Evolutionary conservation across 2,888 invertebrate genomes (phyloP).

Genomic region (Diachrysia chrysitis): DNA sequence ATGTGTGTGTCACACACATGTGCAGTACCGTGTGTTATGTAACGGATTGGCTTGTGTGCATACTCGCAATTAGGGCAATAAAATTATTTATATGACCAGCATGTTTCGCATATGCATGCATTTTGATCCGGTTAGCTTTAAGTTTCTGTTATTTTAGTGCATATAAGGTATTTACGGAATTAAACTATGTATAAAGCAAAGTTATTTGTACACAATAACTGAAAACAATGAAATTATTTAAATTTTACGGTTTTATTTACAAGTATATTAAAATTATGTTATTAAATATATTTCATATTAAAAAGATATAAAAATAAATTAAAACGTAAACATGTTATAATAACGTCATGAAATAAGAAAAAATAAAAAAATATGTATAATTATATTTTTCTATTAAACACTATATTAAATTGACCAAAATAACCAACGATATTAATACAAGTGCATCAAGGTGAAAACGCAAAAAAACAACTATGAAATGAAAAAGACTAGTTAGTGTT

Average conservation of each 20-base stretch:
- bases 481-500: constrained; percentile 48
- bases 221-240: background rate
- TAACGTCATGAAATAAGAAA: background rate
- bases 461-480: constrained; percentile 58
- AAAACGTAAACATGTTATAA: background rate
- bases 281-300: background rate
- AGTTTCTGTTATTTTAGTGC: constrained; percentile 20
- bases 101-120: constrained; percentile 44
- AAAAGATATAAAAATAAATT: background rate
- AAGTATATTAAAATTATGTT: background rate
- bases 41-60: constrained; percentile 56
- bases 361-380: no score
- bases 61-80: constrained; percentile 50
- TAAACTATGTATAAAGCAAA: background rate
- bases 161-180: constrained; percentile 13
- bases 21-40: constrained; percentile 62
- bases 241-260: background rate
- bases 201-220: background rate
- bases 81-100: constrained; percentile 52
- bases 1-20: constrained; percentile 28
- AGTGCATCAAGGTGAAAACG: constrained; percentile 60
- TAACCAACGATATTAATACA: constrained; percentile 19
- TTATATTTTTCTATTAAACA: constrained; percentile 20
- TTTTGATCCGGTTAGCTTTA: constrained; percentile 47
- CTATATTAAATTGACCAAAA: constrained; percentile 35